A percentile compares a stretch with the other conserved stretches of the same genome.
Evolutionary conservation across 2,888 invertebrate species (phyloP).

Genomic region (Patella caerulea): DNA sequence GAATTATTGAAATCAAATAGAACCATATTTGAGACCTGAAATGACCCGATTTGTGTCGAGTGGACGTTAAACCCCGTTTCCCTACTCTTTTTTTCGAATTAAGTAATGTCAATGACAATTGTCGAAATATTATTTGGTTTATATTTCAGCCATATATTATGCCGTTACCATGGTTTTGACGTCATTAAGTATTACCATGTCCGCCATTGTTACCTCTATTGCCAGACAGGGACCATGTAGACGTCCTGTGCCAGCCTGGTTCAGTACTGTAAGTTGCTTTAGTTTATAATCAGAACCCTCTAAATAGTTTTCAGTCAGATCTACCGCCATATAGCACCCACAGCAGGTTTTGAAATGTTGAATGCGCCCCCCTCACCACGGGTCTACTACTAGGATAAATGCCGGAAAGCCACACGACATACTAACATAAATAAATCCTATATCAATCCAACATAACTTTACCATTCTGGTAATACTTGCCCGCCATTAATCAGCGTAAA

Average conservation of each 20-base stretch:
- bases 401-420: too few species aligned
- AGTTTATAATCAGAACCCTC: too few species aligned
- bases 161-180: constrained; percentile 28
- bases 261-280: constrained; percentile 18
- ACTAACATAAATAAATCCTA: too few species aligned
- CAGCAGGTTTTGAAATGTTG: too few species aligned
- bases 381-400: too few species aligned
- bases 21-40: neutral
- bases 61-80: neutral
- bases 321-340: too few species aligned
- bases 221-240: constrained; percentile 18
- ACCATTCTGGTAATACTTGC: too few species aligned
- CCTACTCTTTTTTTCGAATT: neutral
- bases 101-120: neutral
- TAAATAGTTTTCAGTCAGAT: too few species aligned
- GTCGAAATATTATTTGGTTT: neutral
- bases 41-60: too few species aligned
- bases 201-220: constrained; percentile 27
- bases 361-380: too few species aligned
- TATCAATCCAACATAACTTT: too few species aligned
- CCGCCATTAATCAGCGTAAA: too few species aligned
- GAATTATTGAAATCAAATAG: neutral
- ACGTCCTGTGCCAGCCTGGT: constrained; percentile 27
- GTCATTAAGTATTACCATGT: constrained; percentile 32
- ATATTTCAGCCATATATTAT: constrained; percentile 28